These are phyloP conservation scores for Pocillopora damicornis DNA, from an alignment of 64 coral and sea anemone species.

Conservation along the genomic window DNA sequence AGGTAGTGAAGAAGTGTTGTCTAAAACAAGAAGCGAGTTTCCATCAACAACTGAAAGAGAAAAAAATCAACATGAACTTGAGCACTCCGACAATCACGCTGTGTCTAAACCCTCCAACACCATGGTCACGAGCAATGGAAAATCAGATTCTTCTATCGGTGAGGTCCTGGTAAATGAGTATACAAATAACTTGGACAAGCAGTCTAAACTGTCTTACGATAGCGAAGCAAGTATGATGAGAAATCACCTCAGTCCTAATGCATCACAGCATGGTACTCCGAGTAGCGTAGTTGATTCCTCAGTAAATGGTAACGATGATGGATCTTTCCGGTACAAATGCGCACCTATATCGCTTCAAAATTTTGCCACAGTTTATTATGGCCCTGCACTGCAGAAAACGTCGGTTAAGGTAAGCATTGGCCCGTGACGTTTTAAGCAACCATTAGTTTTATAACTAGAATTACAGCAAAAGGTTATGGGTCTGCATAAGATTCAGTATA, in stretches of 20 bases:
- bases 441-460: too few species aligned
- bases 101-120: neutral
- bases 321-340: neutral
- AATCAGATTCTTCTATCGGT: constrained; percentile 20
- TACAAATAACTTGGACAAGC: neutral
- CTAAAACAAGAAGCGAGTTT: neutral
- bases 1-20: neutral
- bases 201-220: neutral
- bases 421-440: neutral
- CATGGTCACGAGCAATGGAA: neutral
- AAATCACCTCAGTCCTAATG: neutral
- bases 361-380: constrained; percentile 72
- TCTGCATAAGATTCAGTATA: too few species aligned
- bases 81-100: neutral
- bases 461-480: too few species aligned
- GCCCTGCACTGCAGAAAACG: constrained; percentile 68
- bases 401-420: constrained; percentile 62
- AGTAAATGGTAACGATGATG: neutral
- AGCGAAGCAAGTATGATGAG: neutral
- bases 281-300: neutral
- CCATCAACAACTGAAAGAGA: neutral
- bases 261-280: neutral
- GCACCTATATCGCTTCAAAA: constrained; percentile 37
- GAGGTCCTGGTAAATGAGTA: constrained; percentile 13
- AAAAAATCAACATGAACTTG: neutral